Conservation (phyloP, 2,113 vertebrate species). For the Syrrhaptes paradoxus region DNA sequence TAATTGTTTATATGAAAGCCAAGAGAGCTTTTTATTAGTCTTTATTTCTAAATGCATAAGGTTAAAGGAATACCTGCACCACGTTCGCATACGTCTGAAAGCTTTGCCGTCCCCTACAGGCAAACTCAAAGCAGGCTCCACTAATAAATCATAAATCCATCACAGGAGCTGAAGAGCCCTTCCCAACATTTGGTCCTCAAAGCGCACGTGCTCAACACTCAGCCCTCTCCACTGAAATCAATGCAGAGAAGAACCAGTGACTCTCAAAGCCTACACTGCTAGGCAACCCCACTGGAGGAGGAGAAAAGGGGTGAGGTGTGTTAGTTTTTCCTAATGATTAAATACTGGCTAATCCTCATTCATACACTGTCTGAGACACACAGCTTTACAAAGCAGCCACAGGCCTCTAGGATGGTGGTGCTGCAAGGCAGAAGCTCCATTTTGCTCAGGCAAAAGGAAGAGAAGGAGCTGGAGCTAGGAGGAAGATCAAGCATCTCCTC, state of each 20-base stretch:
- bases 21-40: not conserved
- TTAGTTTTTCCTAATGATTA: not conserved
- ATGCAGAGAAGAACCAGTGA: not conserved
- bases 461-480: not conserved
- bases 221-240: not conserved
- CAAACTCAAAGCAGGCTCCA: not conserved
- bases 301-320: not conserved
- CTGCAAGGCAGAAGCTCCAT: not conserved
- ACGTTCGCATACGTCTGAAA: fast-evolving
- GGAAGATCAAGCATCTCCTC: not conserved
- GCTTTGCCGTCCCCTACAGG: not conserved
- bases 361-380: not conserved
- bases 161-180: not conserved
- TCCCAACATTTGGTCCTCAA: not conserved
- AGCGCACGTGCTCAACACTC: fast-evolving
- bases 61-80: not conserved
- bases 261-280: not conserved
- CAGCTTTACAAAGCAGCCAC: not conserved
- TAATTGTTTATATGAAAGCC: not conserved
- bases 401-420: not conserved
- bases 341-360: not conserved
- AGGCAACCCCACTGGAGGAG: not conserved
- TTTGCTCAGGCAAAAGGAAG: not conserved
- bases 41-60: not conserved
- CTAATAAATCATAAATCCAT: not conserved